Evolutionary conservation across 2,888 invertebrate species (phyloP).

Genomic region (Hypena proboscidalis): DNA sequence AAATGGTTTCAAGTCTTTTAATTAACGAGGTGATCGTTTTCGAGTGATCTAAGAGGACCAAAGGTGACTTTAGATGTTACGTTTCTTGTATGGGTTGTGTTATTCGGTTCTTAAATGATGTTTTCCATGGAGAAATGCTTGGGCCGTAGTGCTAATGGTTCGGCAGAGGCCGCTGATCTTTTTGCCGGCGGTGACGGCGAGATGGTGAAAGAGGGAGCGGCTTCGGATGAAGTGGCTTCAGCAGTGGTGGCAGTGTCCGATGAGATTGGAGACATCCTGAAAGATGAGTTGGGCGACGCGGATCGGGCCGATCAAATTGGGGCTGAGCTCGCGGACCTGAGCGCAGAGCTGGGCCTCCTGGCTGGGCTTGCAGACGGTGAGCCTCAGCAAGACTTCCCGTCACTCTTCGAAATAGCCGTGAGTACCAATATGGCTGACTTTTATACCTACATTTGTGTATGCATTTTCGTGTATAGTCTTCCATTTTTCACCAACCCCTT

Average conservation of each 20-base stretch:
- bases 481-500: too few species aligned
- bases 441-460: conserved; percentile 18
- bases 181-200: conserved; percentile 65
- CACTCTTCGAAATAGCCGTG: conserved; percentile 78
- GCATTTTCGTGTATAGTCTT: not conserved
- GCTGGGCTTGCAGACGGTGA: conserved; percentile 76
- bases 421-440: conserved; percentile 67
- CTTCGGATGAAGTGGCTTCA: conserved; percentile 72
- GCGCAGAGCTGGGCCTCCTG: conserved; percentile 75
- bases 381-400: conserved; percentile 71
- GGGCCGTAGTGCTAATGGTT: conserved; percentile 66
- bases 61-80: conserved; percentile 80
- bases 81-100: conserved; percentile 69
- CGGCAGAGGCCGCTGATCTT: conserved; percentile 62
- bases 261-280: conserved; percentile 79
- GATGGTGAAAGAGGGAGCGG: conserved; percentile 62
- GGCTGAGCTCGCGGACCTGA: conserved; percentile 74
- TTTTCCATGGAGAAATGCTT: conserved; percentile 81
- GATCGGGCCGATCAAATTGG: conserved; percentile 75
- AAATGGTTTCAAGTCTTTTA: conserved; percentile 78
- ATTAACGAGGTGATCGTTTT: conserved; percentile 64
- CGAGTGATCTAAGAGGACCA: conserved; percentile 68
- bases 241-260: conserved; percentile 78
- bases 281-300: conserved; percentile 76
- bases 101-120: conserved; percentile 78